Evolutionary conservation across 2,113 vertebrate species (phyloP).

Genomic region (western clawed frog (Xenopus tropicalis)): UCB_Xtro_10.0 CM004447.2:117476001-117476500

Average conservation of each 20-base stretch:
- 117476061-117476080: background rate
- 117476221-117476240: background rate
- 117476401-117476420: background rate
- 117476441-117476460: too few relatives aligned
- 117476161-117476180: conserved; percentile 29
- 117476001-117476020: too few relatives aligned
- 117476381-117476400: conserved; percentile 25
- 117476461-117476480: too few relatives aligned
- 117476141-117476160: conserved; percentile 39
- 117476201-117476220: conserved; percentile 32
- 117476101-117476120: conserved; percentile 1
- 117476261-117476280: conserved; percentile 13
- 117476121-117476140: conserved; percentile 26
- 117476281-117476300: conserved; percentile 11
- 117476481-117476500: too few relatives aligned
- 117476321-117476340: conserved; percentile 31
- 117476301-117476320: conserved; percentile 2
- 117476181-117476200: conserved; percentile 32
- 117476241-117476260: conserved; percentile 17
- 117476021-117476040: too few relatives aligned
- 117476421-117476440: too few relatives aligned
- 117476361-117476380: conserved; percentile 24
- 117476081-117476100: background rate
- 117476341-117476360: conserved; percentile 29
- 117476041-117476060: background rate